Evolutionary conservation across 2,888 invertebrate species (phyloP).

Genomic region (Leptura quadrifasciata): DNA sequence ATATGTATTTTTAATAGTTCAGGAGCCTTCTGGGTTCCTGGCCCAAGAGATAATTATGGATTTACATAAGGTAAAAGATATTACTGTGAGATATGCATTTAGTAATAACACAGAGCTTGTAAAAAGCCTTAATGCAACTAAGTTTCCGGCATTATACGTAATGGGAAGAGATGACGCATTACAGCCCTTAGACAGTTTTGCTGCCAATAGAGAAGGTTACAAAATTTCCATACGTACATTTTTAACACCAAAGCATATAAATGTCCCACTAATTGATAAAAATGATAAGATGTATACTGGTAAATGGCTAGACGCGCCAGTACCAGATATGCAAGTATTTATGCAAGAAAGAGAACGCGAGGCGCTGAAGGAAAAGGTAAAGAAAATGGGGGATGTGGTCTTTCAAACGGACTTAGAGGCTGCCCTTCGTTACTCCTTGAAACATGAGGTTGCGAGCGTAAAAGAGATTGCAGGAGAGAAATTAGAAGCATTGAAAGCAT

Average conservation of each 20-base stretch:
- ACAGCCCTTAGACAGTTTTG: constrained; percentile 40
- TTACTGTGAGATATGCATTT: constrained; percentile 78
- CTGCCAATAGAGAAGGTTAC: constrained; percentile 60
- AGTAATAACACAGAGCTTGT: constrained; percentile 76
- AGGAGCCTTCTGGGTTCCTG: constrained; percentile 77
- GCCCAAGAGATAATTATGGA: constrained; percentile 83
- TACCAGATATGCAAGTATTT: constrained; percentile 65
- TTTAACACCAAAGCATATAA: constrained; percentile 70
- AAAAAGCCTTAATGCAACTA: constrained; percentile 72
- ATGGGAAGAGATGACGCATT: constrained; percentile 68
- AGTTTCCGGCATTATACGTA: constrained; percentile 77
- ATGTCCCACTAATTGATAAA: constrained; percentile 25
- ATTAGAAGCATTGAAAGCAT: constrained; percentile 84
- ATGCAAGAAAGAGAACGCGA: constrained; percentile 67
- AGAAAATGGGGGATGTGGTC: constrained; percentile 77
- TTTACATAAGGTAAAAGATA: constrained; percentile 76
- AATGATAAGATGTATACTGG: constrained; percentile 60
- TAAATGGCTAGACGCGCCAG: constrained; percentile 71
- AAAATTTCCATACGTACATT: constrained; percentile 75
- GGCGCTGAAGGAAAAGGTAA: constrained; percentile 68
- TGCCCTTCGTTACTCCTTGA: constrained; percentile 84
- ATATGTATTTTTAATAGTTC: constrained; percentile 81
- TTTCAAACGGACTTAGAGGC: constrained; percentile 93
- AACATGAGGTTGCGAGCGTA: constrained; percentile 87
- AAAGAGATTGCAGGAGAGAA: constrained; percentile 83